These are phyloP conservation scores for Dicaeum eximium DNA, from an alignment of 2,113 vertebrate species.

Conservation along the genomic window DNA sequence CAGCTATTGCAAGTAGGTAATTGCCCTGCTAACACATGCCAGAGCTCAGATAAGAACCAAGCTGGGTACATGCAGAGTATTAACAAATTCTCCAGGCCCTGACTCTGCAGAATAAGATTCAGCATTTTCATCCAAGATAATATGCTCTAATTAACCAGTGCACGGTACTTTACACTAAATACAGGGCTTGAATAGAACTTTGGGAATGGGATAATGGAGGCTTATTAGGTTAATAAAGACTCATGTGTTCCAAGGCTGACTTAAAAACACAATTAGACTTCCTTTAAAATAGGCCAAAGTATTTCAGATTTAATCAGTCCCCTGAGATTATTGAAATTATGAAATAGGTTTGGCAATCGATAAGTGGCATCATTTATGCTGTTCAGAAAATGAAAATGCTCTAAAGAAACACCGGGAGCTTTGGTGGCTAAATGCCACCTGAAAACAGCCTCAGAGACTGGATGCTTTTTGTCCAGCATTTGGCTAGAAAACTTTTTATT, in stretches of 20 bases:
- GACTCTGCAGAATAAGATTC: slow-evolving; percentile 60
- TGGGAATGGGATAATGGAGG: slow-evolving; percentile 65
- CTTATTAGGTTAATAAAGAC: slow-evolving; percentile 71
- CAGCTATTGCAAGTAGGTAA: slow-evolving; percentile 52
- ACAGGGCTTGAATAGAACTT: slow-evolving; percentile 57
- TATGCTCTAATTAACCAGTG: slow-evolving; percentile 65
- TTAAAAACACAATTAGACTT: slow-evolving; percentile 64
- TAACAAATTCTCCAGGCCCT: slow-evolving; percentile 60
- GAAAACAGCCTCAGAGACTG: neutral
- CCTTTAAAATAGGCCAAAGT: slow-evolving; percentile 48
- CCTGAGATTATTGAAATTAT: slow-evolving; percentile 54
- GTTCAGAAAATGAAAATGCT: slow-evolving; percentile 32
- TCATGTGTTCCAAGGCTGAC: slow-evolving; percentile 64
- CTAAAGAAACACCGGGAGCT: neutral
- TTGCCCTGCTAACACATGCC: slow-evolving; percentile 55
- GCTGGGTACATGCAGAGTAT: slow-evolving; percentile 31
- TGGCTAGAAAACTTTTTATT: neutral
- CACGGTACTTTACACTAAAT: slow-evolving; percentile 57
- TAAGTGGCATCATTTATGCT: slow-evolving; percentile 30
- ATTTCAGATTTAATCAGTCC: slow-evolving; percentile 54
- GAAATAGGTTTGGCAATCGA: slow-evolving; percentile 36
- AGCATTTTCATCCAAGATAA: slow-evolving; percentile 66
- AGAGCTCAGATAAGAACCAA: slow-evolving; percentile 55
- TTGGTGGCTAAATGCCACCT: slow-evolving; percentile 8
- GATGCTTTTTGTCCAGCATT: neutral